A percentile compares a stretch with the other conserved stretches of the same genome.
These are phyloP conservation scores for Chlorops oryzae DNA, from an alignment of 1,140 invertebrate species.

Conservation along the genomic window DNA sequence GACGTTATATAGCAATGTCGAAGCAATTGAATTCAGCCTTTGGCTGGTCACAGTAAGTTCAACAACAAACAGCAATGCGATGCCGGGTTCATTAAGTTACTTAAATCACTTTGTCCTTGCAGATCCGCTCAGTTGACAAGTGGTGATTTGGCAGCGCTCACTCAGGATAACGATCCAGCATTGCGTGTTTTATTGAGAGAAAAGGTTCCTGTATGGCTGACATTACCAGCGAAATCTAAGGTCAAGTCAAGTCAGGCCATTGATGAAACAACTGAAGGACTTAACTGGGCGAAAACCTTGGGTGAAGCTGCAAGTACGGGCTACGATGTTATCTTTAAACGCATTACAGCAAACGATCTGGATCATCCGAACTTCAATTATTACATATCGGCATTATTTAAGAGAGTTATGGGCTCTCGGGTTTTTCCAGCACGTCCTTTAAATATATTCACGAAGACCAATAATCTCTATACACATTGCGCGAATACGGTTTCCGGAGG, in stretches of 20 bases:
- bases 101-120: neutral
- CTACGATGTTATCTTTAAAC: conserved; percentile 40
- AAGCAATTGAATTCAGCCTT: conserved; percentile 37
- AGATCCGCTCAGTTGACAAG: conserved; percentile 10
- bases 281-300: conserved; percentile 41
- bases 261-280: conserved; percentile 30
- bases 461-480: conserved; percentile 41
- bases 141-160: conserved; percentile 14
- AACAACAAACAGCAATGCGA: too few relatives aligned
- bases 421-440: conserved; percentile 37
- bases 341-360: conserved; percentile 28
- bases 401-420: conserved; percentile 42
- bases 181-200: conserved; percentile 24
- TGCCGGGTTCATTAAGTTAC: too few relatives aligned
- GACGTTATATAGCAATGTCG: conserved; percentile 37
- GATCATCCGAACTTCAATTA: conserved; percentile 31
- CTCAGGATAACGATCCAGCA: conserved; percentile 37
- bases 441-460: conserved; percentile 27
- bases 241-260: conserved; percentile 18
- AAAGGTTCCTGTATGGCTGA: conserved; percentile 38
- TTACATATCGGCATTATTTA: conserved; percentile 37
- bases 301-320: conserved; percentile 42
- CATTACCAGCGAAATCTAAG: conserved; percentile 19
- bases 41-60: conserved; percentile 42
- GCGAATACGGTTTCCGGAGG: conserved; percentile 38